Evolutionary conservation across 2,113 vertebrate genomes (phyloP), one percentile per base, ranked within the genome.

Genomic region (Gopherus evgoodei): DNA sequence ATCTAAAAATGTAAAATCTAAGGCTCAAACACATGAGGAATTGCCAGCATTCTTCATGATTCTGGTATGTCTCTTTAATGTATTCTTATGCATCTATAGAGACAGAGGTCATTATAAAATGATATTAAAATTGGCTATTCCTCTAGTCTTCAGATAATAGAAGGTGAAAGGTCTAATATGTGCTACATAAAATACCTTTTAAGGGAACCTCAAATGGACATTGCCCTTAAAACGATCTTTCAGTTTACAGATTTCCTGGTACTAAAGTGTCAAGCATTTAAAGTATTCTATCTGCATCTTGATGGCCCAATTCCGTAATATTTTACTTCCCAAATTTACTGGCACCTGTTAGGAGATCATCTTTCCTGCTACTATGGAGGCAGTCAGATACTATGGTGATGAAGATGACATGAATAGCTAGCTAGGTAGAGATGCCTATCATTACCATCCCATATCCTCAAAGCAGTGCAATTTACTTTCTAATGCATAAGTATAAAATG

Each of bases 381-480:
- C 47, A 76, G 44, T 47, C n/a, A 82, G 19, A 69, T 42, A 65
- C 2, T 82, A 13, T 62, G 21, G 24, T 57, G 9, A 81, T 49
- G 78, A 90, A 69, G 75, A 17, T 24, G 19, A 21, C 75, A 65
- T 83, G 90, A 94, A 38, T 86, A 44, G 52, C 12, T 82, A 72
- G 19, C 22, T 79, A 49, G 4, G 16, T 57, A 27, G 75, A 93
- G 56, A 81, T 44, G 10, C 1, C 3, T 95, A n/a, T 84, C 69
- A 90, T 86, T 97, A 81, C 10, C 52, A 96, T 75, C 80, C 95
- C 53, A 35, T 87, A 54, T 83, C 31, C 90, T 87, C 56, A 38
- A 87, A 90, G 83, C 19, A 90, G 88, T 47, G 90, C 79, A 95
- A 96, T 91, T 76, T 94, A 94, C 96, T 97, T 97, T 95, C 88